These are phyloP conservation scores for Willowsia nigromaculata DNA, from an alignment of 2,888 invertebrate species.

Conservation along the genomic window DNA sequence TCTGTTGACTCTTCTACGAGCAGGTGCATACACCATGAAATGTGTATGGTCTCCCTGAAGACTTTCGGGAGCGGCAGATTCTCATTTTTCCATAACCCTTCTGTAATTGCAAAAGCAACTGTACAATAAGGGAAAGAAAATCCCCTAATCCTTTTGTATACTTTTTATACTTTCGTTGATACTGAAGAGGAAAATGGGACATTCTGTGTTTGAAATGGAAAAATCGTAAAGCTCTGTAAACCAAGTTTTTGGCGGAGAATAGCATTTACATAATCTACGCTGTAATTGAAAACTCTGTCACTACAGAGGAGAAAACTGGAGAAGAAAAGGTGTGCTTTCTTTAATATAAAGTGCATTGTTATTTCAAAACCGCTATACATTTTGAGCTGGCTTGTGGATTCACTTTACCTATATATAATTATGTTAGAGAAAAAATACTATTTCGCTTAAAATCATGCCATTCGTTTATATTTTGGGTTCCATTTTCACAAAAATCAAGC, in stretches of 20 bases:
- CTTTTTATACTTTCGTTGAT: constrained; percentile 24
- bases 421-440: too few species aligned
- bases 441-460: too few species aligned
- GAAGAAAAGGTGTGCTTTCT: not conserved
- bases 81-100: constrained; percentile 40
- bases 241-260: not conserved
- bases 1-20: not conserved
- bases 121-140: constrained; percentile 47
- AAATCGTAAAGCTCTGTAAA: constrained; percentile 13
- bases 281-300: constrained; percentile 44
- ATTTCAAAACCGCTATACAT: constrained; percentile 10
- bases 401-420: too few species aligned
- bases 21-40: not conserved
- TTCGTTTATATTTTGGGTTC: too few species aligned
- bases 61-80: constrained; percentile 10
- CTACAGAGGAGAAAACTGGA: not conserved
- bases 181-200: constrained; percentile 5
- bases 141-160: constrained; percentile 64
- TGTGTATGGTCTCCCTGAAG: constrained; percentile 29
- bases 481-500: not conserved
- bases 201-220: constrained; percentile 8
- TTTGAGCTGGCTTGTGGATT: not conserved
- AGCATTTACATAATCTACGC: constrained; percentile 40
- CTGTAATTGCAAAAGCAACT: constrained; percentile 66
- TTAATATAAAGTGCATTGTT: not conserved